Conservation (phyloP, 2,113 vertebrate genomes). For the Varanus salvator region DNA sequence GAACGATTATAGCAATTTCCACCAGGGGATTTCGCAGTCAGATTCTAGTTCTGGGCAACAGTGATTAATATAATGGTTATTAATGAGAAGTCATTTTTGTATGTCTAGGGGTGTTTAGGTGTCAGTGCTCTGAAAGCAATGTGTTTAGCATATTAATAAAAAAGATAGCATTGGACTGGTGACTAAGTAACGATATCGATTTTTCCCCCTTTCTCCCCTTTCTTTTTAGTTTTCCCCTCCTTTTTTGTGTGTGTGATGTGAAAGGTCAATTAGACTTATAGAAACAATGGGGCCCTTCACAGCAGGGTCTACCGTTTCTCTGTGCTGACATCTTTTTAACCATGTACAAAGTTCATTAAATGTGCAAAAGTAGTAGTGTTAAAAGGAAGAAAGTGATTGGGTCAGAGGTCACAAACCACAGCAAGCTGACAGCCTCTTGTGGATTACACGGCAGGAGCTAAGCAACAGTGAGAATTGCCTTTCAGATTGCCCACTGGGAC, state of each 20-base stretch:
- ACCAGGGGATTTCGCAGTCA: slow-evolving; percentile 96
- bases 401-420: slow-evolving; percentile 73
- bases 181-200: slow-evolving; percentile 84
- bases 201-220: slow-evolving; percentile 73
- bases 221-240: slow-evolving; percentile 53
- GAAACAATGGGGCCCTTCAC: slow-evolving; percentile 81
- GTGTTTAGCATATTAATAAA: slow-evolving; percentile 86
- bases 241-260: slow-evolving; percentile 71
- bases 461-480: slow-evolving; percentile 77
- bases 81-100: slow-evolving; percentile 96
- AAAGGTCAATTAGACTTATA: slow-evolving; percentile 85
- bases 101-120: slow-evolving; percentile 85
- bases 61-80: slow-evolving; percentile 97
- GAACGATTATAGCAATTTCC: slow-evolving; percentile 99
- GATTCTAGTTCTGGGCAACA: slow-evolving; percentile 94
- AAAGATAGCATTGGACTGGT: slow-evolving; percentile 71
- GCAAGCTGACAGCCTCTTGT: slow-evolving; percentile 72
- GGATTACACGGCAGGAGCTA: slow-evolving; percentile 63
- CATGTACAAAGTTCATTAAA: slow-evolving; percentile 81
- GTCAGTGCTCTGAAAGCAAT: slow-evolving; percentile 78
- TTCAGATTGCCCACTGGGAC: slow-evolving; percentile 71
- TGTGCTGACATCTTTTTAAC: slow-evolving; percentile 78
- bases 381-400: slow-evolving; percentile 71
- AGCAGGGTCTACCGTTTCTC: slow-evolving; percentile 77
- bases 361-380: slow-evolving; percentile 74